A percentile compares a stretch with the other conserved stretches of the same genome.
Conservation (phyloP, 2,888 invertebrate genomes). For the Hermodice carunculata region DNA sequence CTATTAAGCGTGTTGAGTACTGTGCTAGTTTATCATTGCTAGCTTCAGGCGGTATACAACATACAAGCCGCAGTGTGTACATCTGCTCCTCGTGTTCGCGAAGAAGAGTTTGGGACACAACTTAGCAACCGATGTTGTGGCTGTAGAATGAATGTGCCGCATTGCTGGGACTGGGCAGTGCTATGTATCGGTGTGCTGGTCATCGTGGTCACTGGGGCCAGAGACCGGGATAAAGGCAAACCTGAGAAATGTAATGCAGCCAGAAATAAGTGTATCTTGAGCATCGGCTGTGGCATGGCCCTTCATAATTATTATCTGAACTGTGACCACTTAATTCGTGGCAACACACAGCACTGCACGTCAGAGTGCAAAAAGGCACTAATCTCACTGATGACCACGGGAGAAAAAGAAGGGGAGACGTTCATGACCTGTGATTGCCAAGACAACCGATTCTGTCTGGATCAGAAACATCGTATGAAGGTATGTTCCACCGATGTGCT, state of each 20-base stretch:
- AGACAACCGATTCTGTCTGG: constrained; percentile 77
- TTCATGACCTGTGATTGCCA: constrained; percentile 78
- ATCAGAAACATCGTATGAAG: constrained; percentile 80
- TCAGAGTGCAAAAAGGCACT: constrained; percentile 82
- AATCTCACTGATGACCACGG: constrained; percentile 83
- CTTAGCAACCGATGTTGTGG: no score
- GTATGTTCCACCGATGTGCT: constrained; percentile 75
- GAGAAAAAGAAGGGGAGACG: constrained; percentile 82
- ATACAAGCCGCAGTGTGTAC: no score
- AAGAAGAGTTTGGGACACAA: no score
- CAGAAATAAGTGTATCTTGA: constrained; percentile 80
- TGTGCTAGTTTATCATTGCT: no score
- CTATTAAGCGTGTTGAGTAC: no score
- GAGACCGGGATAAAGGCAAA: no score
- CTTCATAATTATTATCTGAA: constrained; percentile 82
- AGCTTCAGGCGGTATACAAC: no score
- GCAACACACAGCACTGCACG: constrained; percentile 74
- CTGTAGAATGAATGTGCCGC: no score
- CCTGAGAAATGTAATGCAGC: constrained; percentile 72
- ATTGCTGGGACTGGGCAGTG: no score
- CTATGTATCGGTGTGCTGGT: no score
- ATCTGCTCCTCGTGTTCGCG: no score
- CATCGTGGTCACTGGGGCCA: no score
- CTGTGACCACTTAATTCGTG: constrained; percentile 78
- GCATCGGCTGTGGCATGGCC: constrained; percentile 83